Base-by-base conservation (phyloP, 2,888 invertebrate genomes). In the Nemotelus pantherinus region DNA sequence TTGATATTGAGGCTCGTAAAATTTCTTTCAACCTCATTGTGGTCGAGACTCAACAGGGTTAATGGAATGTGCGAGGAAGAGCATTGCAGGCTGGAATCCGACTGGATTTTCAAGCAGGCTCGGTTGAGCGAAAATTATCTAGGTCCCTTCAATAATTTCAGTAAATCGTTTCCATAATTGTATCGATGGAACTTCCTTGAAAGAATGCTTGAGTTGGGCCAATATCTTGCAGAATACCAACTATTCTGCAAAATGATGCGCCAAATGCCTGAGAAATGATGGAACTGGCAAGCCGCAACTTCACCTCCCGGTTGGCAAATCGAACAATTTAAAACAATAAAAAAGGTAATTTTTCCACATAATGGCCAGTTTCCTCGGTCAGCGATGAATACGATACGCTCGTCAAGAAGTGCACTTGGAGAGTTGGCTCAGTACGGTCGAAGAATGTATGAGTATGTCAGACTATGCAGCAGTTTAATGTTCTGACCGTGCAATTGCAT, bases 241-340 rank as follows among this genome's bases (percentile, higher is more conserved):
- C 25, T 25, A 25, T 25, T 25, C 25, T 25, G 25, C 25, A 25
- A 25, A 25, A 25, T 25, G 25, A 0, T 25, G 25, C 25, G 25
- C 25, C 25, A 25, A 25, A 25, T 25, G 25, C 25, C 25, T 25
- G 25, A 25, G 25, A 25, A 25, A 25, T 25, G 25, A 43, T 55
- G n/a, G 10, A 53, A 70, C 10, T 55, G 70, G 70, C 70, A 70
- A 70, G 70, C 50, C 70, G 41, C 10, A 25, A 55, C 39, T 50
- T 55, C 55, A 70, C 47, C 70, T 43, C 63, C 63, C 48, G 41
- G 67, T 25, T 43, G 55, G 39, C 41, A 53, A 50, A 70, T 74
- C 63, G 48, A 60, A 60, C 57, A 74, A 74, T 74, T 74, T 74
- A 60, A 74, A 74, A 74, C 74, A 74, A 74, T 74, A 74, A 74